These are phyloP conservation scores for Neolamprologus ventralis DNA, from an alignment of 2,113 vertebrate species.

Conservation along the genomic window DNA sequence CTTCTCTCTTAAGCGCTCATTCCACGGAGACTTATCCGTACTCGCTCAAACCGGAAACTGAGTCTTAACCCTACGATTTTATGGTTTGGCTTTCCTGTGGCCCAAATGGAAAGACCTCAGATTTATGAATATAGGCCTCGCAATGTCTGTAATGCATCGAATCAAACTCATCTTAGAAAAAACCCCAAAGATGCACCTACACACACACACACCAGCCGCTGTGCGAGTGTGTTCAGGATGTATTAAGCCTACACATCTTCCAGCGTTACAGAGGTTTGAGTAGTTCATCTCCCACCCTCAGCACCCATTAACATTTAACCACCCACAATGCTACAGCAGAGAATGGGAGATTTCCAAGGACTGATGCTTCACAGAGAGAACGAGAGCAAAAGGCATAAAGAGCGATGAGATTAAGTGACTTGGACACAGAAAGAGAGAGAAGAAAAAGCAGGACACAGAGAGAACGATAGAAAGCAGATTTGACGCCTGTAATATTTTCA, in stretches of 20 bases:
- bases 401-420: neutral
- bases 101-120: neutral
- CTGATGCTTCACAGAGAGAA: neutral
- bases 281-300: neutral
- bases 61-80: neutral
- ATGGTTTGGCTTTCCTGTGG: neutral
- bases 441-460: neutral
- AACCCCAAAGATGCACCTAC: neutral
- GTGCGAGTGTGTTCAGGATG: neutral
- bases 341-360: conserved; percentile 25
- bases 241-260: conserved; percentile 2
- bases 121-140: neutral
- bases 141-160: neutral
- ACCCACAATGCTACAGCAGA: neutral
- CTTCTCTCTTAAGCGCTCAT: neutral
- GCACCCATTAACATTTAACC: conserved; percentile 13
- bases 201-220: neutral
- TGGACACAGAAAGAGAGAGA: neutral
- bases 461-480: neutral
- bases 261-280: conserved; percentile 8
- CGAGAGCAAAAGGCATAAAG: neutral
- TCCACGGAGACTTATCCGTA: neutral
- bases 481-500: conserved; percentile 11
- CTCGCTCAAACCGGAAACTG: neutral
- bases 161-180: neutral